phyloP scores from a whole-genome alignment of 2,888 invertebrate genomes.

The Sinelater perroti region DNA sequence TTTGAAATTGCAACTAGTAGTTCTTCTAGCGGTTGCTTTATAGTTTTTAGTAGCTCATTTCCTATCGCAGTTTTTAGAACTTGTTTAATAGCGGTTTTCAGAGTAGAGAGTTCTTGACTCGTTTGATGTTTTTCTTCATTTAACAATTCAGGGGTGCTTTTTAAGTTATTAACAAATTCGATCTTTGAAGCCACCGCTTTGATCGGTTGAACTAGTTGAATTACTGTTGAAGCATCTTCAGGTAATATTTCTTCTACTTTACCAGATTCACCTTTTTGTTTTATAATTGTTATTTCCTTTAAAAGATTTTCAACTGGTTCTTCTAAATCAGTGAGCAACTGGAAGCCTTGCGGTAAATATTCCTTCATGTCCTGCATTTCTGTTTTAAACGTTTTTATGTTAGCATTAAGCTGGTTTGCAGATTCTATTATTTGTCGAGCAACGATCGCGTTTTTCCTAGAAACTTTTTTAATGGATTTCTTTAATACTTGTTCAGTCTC shows the following conservation, averaged over 20 bases:
- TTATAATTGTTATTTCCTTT: not conserved
- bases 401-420: not conserved
- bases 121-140: not conserved
- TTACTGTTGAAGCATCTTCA: not conserved
- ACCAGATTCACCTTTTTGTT: not conserved
- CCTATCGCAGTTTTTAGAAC: not conserved
- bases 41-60: not conserved
- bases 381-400: constrained; percentile 6
- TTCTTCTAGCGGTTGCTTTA: not conserved
- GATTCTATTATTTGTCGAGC: constrained; percentile 4
- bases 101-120: not conserved
- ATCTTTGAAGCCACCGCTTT: not conserved
- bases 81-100: not conserved
- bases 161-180: not conserved
- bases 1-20: not conserved
- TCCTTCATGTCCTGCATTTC: constrained; percentile 5
- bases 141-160: not conserved
- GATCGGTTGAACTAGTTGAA: constrained; percentile 2
- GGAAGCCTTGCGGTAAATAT: constrained; percentile 30
- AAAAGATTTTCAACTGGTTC: constrained; percentile 7
- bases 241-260: not conserved
- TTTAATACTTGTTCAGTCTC: constrained; percentile 4
- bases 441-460: constrained; percentile 3
- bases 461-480: constrained; percentile 1
- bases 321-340: constrained; percentile 34